phyloP scores from a whole-genome alignment of 37 sponge, comb jelly and placozoan genomes.

The Ephydatia muelleri region DNA sequence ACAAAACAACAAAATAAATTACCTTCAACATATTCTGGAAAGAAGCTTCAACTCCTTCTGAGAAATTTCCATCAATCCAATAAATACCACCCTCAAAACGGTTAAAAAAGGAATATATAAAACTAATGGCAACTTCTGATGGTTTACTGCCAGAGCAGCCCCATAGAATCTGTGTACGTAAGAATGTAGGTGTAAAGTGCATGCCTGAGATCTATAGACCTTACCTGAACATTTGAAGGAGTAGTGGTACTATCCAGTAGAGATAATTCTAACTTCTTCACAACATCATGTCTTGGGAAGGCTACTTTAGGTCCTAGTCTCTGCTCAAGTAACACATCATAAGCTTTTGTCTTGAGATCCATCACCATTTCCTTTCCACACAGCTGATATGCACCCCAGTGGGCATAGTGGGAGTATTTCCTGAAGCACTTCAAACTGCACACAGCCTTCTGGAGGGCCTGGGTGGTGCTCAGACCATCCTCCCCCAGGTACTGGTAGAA shows the following conservation, averaged over 20 bases:
- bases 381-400: conserved; percentile 80
- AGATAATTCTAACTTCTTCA: conserved; percentile 11
- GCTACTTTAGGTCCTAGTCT: background rate
- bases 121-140: conserved; percentile 38
- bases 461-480: conserved; percentile 41
- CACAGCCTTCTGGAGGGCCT: conserved; percentile 72
- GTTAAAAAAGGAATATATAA: conserved; percentile 12
- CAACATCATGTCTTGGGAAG: conserved; percentile 38
- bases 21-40: background rate
- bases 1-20: background rate
- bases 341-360: background rate
- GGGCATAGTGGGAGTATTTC: conserved; percentile 56
- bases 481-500: conserved; percentile 73
- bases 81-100: conserved; percentile 55
- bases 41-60: background rate
- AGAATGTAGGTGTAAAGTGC: background rate
- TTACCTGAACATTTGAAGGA: conserved; percentile 58
- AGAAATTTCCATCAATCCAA: conserved; percentile 33
- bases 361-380: conserved; percentile 61
- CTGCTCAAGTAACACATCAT: background rate
- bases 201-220: background rate
- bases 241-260: conserved; percentile 14
- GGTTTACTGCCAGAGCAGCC: conserved; percentile 9
- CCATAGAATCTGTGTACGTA: background rate
- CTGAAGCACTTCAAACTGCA: conserved; percentile 63